Percentiles rank a stretch among this genome's conserved stretches.
Evolutionary conservation across 2,113 vertebrate genomes (phyloP).

Genomic region (Oceanites oceanicus): DNA sequence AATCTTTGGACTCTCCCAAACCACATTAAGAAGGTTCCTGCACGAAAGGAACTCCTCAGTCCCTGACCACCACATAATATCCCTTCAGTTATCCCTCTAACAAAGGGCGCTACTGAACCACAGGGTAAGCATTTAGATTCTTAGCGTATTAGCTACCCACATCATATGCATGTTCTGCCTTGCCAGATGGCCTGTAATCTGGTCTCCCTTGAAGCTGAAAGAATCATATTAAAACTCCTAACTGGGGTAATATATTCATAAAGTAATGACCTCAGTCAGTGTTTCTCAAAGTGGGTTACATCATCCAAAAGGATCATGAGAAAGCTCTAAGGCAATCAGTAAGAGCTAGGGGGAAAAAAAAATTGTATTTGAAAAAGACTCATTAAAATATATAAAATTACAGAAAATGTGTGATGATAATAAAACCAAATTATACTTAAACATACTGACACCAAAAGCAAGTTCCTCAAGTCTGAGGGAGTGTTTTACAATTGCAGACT

Average conservation of each 20-base stretch:
- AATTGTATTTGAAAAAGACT: neutral
- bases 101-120: neutral
- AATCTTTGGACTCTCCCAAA: neutral
- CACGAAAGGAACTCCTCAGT: neutral
- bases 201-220: conserved; percentile 50
- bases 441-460: neutral
- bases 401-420: neutral
- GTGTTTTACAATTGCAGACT: neutral
- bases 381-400: neutral
- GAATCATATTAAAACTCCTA: conserved; percentile 14
- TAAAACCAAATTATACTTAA: neutral
- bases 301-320: neutral
- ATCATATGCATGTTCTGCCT: neutral
- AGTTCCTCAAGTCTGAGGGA: neutral
- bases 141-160: neutral
- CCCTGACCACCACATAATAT: neutral
- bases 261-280: conserved; percentile 8
- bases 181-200: conserved; percentile 59
- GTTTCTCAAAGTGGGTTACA: neutral
- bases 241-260: conserved; percentile 37
- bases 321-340: neutral
- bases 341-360: neutral
- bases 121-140: neutral
- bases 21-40: neutral
- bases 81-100: neutral